A percentile compares a stretch with the other conserved stretches of the same genome.
These are phyloP conservation scores for Synanceia verrucosa DNA, from an alignment of 2,797 vertebrate genomes.

Conservation along the genomic window DNA sequence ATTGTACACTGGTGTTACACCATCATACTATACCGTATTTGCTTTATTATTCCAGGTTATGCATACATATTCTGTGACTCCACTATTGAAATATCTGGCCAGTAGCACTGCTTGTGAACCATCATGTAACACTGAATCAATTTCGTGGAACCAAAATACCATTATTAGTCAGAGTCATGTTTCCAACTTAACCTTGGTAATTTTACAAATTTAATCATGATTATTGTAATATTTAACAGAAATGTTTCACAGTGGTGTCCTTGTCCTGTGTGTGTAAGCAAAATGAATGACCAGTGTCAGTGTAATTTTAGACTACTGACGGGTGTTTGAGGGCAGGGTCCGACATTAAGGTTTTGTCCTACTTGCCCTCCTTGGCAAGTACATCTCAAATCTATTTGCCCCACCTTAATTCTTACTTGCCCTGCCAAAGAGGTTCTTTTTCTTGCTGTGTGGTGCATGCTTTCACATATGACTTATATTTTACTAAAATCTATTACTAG, in stretches of 20 bases:
- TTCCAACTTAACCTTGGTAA: not conserved
- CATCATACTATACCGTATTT: no score
- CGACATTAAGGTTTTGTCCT: no score
- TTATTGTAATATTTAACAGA: constrained; percentile 1
- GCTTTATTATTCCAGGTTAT: not conserved
- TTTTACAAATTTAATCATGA: constrained; percentile 1
- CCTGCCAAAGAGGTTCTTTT: no score
- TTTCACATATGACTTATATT: no score
- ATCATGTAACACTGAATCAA: not conserved
- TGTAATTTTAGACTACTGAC: not conserved
- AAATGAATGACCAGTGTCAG: constrained; percentile 2
- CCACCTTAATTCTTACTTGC: no score
- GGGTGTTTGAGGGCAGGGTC: constrained; percentile 15
- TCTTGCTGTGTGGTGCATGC: no score
- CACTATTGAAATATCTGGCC: not conserved
- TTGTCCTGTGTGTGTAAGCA: not conserved
- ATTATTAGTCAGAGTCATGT: not conserved
- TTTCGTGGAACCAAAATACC: not conserved
- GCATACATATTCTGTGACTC: not conserved
- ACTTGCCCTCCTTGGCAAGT: no score
- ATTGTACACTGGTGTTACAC: not conserved
- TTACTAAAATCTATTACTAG: no score
- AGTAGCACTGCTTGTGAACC: not conserved
- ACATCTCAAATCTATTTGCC: no score
- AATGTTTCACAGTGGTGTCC: not conserved